phyloP scores from a whole-genome alignment of 2,797 vertebrate species.

The Crocidura indochinensis region DNA sequence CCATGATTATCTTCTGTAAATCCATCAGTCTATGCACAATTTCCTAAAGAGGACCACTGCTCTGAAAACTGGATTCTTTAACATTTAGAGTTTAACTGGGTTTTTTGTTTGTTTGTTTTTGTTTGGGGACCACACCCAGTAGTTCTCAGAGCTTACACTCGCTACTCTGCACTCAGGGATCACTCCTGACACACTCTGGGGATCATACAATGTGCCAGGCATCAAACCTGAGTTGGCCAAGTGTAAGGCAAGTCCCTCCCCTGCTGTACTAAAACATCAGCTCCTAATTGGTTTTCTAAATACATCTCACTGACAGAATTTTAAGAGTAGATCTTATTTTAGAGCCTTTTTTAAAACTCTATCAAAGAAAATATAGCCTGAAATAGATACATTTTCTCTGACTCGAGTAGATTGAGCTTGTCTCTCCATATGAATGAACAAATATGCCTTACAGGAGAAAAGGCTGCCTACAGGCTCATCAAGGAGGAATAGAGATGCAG shows the following conservation, averaged over 20 bases:
- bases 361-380: background rate
- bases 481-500: background rate
- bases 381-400: background rate
- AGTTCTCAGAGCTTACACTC: too few relatives aligned
- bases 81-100: background rate
- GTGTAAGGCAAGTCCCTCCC: too few relatives aligned
- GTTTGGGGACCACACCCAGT: too few relatives aligned
- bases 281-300: background rate
- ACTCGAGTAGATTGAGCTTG: background rate
- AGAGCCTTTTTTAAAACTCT: conserved; percentile 44
- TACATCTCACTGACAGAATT: background rate
- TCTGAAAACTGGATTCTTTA: background rate
- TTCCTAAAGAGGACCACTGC: background rate
- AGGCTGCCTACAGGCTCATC: too few relatives aligned
- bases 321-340: conserved; percentile 31
- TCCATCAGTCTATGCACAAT: background rate
- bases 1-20: background rate
- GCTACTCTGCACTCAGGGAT: too few relatives aligned
- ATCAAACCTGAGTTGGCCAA: too few relatives aligned
- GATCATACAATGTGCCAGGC: too few relatives aligned
- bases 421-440: background rate
- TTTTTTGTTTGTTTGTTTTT: too few relatives aligned
- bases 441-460: background rate
- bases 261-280: background rate
- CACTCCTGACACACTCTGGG: too few relatives aligned